phyloP scores from a whole-genome alignment of 1,140 invertebrate genomes.

The Phymorhynchus buccinoides region DNA sequence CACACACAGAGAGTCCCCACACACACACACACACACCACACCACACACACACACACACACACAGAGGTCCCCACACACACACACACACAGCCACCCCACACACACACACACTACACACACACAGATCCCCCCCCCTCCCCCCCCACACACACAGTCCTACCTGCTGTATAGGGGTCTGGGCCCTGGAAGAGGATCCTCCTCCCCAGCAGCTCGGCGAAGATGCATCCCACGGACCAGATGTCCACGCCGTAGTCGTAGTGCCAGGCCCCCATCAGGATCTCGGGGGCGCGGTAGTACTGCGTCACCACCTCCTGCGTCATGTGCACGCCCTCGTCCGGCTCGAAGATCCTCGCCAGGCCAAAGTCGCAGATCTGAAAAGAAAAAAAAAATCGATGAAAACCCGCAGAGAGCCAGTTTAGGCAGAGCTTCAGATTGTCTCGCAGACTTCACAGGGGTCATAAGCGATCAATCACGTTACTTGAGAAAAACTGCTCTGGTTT shows the following conservation, averaged over 20 bases:
- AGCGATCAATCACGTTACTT: no score
- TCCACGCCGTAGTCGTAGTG: conserved; percentile 87
- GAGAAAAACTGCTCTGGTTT: no score
- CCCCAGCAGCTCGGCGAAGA: conserved; percentile 96
- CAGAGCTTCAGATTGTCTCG: not conserved
- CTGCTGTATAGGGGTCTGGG: conserved; percentile 94
- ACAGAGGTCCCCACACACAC: no score
- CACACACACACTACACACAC: not conserved
- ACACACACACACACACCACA: no score
- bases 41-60: no score
- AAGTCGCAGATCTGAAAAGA: conserved; percentile 94
- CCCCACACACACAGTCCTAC: conserved; percentile 77
- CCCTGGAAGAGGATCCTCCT: conserved; percentile 97
- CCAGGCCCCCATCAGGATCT: conserved; percentile 76
- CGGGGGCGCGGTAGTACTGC: conserved; percentile 91
- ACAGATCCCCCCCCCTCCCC: not conserved
- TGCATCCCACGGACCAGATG: conserved; percentile 99
- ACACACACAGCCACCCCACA: no score
- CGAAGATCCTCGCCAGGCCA: conserved; percentile 93
- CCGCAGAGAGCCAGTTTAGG: not conserved
- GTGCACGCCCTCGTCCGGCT: conserved; percentile 88
- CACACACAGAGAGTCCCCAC: no score
- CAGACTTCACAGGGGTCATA: not conserved
- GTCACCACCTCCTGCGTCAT: conserved; percentile 96
- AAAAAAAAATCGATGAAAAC: not conserved